Evolutionary conservation across 2,113 vertebrate genomes (phyloP), one percentile per base, ranked within the genome.

Genomic region (Proteles cristata): DNA sequence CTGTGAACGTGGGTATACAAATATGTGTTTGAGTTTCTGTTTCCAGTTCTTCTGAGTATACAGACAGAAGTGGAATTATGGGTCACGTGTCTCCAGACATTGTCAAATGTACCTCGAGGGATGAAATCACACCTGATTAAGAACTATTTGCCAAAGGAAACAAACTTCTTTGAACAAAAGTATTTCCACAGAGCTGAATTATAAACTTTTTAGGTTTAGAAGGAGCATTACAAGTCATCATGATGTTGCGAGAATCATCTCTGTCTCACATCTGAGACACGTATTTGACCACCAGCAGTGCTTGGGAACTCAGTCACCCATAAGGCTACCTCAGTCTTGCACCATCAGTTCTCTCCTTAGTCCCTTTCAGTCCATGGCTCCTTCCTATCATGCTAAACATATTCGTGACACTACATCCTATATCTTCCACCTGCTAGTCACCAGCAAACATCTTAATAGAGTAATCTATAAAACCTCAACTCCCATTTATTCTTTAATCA

Each of bases 401-500:
- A 6, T 50, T 63, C 21, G 6, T 48, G 31, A 55, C 45, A 77
- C 63, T 35, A 11, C 50, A 50, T 39, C 26, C 25, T 76, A 2
- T 28, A 68, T 69, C 45, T 81, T 69, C 19, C 26, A 33, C 25
- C 55, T 92, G 80, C 58, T 45, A 35, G 58, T 88, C 45, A 43
- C 48, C 65, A 79, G 68, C 19, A 81, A 88, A 50, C 35, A 53
- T 94, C 25, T 45, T 66, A 90, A 19, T n/a, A 90, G 26, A 69
- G 50, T 63, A 90, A 66, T 88, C 50, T 71, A 65, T 86, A 55
- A 84, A 92, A 79, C 17, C 87, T 96, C 48, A 68, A 61, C 45
- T 95, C 71, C 55, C 58, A 33, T 80, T 79, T 43, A 84, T 82
- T 77, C 84, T 90, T 93, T 50, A 90, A 79, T 91, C 80, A 68